These are phyloP conservation scores for Tortrix viridana DNA, from an alignment of 2,888 invertebrate species.

Conservation along the genomic window DNA sequence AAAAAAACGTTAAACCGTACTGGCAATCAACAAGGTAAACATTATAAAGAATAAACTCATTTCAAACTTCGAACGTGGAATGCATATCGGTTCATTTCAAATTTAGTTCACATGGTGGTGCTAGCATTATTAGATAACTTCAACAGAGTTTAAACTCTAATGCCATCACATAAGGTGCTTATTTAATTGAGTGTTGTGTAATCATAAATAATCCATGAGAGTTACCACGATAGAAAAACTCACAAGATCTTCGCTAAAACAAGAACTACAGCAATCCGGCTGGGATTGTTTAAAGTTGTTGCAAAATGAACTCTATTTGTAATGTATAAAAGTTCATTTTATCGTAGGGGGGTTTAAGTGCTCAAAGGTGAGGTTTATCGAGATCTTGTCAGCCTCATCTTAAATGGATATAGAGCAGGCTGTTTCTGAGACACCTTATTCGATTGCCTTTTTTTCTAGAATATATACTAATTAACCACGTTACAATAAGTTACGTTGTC, in stretches of 20 bases:
- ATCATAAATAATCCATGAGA: constrained; percentile 26
- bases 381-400: constrained; percentile 5
- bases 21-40: constrained; percentile 43
- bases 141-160: background rate
- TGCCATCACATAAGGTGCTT: background rate
- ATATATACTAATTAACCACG: constrained; percentile 4
- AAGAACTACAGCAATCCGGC: background rate
- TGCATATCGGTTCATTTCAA: constrained; percentile 42
- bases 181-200: background rate
- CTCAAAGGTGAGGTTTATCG: background rate
- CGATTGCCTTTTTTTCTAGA: background rate
- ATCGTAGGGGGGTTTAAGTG: background rate
- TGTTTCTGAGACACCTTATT: constrained; percentile 3
- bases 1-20: constrained; percentile 44
- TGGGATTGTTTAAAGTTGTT: background rate
- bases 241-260: constrained; percentile 19
- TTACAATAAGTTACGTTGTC: no score
- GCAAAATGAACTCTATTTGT: background rate
- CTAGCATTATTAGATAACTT: constrained; percentile 6
- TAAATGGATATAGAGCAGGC: constrained; percentile 15
- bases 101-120: constrained; percentile 25
- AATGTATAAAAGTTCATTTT: background rate
- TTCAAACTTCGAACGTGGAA: constrained; percentile 36
- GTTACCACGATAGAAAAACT: constrained; percentile 24
- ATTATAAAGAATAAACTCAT: constrained; percentile 43